phyloP scores from a whole-genome alignment of 2,888 invertebrate species.

The Campopleginae sp. region DNA sequence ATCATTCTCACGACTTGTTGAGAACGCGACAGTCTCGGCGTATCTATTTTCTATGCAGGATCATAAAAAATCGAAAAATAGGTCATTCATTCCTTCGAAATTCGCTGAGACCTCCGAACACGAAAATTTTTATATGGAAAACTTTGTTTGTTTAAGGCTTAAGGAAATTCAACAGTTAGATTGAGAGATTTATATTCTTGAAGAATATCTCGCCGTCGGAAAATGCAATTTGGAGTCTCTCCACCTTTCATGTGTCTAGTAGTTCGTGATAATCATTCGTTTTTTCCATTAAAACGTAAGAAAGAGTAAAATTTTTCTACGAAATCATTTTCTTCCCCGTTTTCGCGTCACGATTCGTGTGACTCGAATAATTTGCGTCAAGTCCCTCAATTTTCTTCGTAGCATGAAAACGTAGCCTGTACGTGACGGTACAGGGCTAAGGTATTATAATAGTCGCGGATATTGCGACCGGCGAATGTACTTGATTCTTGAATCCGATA shows the following conservation, averaged over 20 bases:
- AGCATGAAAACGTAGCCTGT: neutral
- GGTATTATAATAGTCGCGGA: neutral
- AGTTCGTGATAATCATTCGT: neutral
- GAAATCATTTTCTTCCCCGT: neutral
- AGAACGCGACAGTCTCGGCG: neutral
- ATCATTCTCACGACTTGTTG: constrained; percentile 3
- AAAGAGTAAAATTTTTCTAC: neutral
- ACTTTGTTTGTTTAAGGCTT: no score
- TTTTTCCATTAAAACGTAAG: neutral
- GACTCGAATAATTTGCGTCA: neutral
- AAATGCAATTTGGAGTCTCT: neutral
- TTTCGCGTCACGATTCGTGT: neutral
- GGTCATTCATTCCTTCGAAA: neutral
- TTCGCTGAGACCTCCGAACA: no score
- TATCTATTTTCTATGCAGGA: neutral
- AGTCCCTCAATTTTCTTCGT: neutral
- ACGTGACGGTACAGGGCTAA: neutral
- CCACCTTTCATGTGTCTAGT: neutral
- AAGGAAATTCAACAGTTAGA: neutral
- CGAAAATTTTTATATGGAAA: no score
- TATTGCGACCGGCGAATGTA: neutral
- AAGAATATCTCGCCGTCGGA: neutral
- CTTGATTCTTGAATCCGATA: neutral
- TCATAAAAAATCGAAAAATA: neutral
- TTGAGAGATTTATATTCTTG: neutral